Evolutionary conservation across 2,113 vertebrate species (phyloP), one percentile per base, ranked within the genome.

Genomic region (Callithrix jacchus): DNA sequence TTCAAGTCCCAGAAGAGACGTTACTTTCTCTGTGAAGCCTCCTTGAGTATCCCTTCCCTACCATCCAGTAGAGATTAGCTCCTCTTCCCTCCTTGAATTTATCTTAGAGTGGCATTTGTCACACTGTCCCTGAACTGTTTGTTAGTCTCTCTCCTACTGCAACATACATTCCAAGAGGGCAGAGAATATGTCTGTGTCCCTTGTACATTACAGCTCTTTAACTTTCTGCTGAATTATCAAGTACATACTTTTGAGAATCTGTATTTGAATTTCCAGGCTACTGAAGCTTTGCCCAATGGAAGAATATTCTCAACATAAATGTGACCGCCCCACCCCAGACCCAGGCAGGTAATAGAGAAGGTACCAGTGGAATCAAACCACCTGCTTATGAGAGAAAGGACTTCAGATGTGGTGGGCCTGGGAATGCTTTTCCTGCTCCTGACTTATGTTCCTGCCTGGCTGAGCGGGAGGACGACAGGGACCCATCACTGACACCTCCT

Each of bases 291-390:
- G n/a, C n/a, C 71, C 64, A 73, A 0, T n/a, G 56, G 21, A 92
- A 93, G 52, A 96, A 91, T 81, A 47, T 58, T 89, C 54, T 93
- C 93, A 42, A 13, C 35, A 85, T 82, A 84, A 93, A 87, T 61
- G 85, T 4, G 17, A 81, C 32, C 77, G 84, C 9, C 6, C 35
- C 30, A 27, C 4, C 2, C 77, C 52, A 73, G 68, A 71, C 13
- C 16, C 81, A 92, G 37, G 35, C 30, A 40, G 21, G 23, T 71
- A 32, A 37, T 21, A 85, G 54, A 92, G 47, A 89, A 91, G 30
- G 49, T 3, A 73, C 25, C 49, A 58, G 77, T 49, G 42, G 83
- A 70, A 45, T 82, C 47, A 64, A 79, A 77, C 40, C 54, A n/a
- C 20, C 4, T 49, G 61, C 81, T 66, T 88, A 85, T 54, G 25